phyloP scores from a whole-genome alignment of 2,888 invertebrate genomes.

The Bedellia somnulentella region DNA sequence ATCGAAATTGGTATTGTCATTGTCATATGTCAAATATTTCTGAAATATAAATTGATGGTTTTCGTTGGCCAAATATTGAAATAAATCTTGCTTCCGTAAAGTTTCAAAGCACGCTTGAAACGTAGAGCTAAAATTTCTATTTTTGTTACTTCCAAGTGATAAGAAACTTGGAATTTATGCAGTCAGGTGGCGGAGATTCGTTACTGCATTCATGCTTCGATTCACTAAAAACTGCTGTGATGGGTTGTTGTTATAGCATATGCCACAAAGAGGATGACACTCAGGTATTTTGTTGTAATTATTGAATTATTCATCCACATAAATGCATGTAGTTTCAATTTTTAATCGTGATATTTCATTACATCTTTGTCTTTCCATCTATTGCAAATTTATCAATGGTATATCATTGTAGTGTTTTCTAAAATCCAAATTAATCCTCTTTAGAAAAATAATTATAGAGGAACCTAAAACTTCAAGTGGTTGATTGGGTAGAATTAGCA shows the following conservation, averaged over 20 bases:
- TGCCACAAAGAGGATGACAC: constrained; percentile 70
- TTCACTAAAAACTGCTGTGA: constrained; percentile 48
- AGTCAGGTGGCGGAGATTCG: constrained; percentile 44
- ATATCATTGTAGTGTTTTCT: background rate
- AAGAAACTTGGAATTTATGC: constrained; percentile 36
- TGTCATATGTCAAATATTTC: no score
- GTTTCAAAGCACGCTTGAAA: no score
- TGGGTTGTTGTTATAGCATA: constrained; percentile 74
- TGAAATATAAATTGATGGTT: no score
- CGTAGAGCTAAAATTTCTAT: no score
- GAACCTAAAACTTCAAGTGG: no score
- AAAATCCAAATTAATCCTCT: background rate
- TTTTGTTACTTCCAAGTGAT: no score
- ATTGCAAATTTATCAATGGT: background rate
- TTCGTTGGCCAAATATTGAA: no score
- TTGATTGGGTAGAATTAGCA: no score
- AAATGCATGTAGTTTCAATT: constrained; percentile 2
- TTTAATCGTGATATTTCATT: background rate
- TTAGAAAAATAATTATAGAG: background rate
- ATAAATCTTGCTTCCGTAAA: no score
- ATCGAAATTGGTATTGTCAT: no score
- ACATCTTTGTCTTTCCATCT: background rate
- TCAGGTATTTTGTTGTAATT: constrained; percentile 55
- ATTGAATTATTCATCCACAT: constrained; percentile 7
- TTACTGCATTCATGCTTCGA: constrained; percentile 54